Conservation (phyloP, 1,140 invertebrate genomes). For the Lepeophtheirus salmonis region DNA sequence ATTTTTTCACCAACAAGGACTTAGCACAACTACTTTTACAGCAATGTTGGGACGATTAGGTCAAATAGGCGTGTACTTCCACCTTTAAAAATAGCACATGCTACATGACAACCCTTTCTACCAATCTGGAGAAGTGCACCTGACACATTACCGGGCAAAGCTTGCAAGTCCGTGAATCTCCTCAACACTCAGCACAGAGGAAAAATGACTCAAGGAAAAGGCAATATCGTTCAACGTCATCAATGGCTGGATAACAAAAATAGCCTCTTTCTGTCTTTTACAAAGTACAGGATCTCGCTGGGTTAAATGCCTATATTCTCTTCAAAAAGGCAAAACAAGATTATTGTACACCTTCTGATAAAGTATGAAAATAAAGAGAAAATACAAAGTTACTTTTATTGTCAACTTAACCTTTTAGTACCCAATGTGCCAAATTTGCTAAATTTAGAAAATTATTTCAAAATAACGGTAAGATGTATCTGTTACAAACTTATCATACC, state of each 20-base stretch:
- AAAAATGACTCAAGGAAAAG: background rate
- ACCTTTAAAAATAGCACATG: background rate
- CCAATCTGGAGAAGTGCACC: background rate
- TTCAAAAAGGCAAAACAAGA: too few species aligned
- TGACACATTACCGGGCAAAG: background rate
- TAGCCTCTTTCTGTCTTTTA: background rate
- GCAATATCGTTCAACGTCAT: background rate
- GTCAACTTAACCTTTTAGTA: too few species aligned
- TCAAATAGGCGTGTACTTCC: background rate
- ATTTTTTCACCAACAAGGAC: background rate
- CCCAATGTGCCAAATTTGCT: too few species aligned
- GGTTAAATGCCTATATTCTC: background rate
- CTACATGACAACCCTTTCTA: background rate
- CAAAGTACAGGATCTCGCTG: too few species aligned
- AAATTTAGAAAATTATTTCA: too few species aligned
- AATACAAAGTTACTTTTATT: too few species aligned
- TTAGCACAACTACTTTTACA: background rate
- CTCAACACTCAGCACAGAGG: background rate
- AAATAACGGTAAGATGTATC: too few species aligned
- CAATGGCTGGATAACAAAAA: background rate
- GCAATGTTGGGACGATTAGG: background rate
- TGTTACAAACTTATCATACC: too few species aligned
- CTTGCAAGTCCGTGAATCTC: background rate
- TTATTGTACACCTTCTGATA: too few species aligned
- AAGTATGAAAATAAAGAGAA: too few species aligned